A percentile compares a stretch with the other conserved stretches of the same genome.
phyloP scores from a whole-genome alignment of 92 coral and sea anemone species.

The Phenganax stokvisi region DNA sequence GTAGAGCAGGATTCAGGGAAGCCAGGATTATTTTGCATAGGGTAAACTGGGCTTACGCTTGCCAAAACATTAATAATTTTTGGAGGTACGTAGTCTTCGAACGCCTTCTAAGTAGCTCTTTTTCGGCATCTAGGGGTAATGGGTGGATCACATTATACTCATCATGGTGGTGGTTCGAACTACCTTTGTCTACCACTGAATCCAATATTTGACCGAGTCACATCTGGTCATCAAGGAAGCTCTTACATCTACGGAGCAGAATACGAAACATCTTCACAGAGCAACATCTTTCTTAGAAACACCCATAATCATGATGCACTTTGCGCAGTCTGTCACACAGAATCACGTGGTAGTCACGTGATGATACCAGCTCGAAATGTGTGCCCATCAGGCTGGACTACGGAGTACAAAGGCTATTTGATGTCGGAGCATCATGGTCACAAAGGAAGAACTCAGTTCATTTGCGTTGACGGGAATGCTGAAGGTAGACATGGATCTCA shows the following conservation, averaged over 20 bases:
- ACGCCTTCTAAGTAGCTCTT: neutral
- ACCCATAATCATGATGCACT: too few relatives aligned
- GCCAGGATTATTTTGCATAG: too few relatives aligned
- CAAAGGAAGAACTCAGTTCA: neutral
- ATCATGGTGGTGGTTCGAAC: neutral
- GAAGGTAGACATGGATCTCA: constrained; percentile 8
- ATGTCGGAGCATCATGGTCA: neutral
- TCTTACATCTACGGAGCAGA: neutral
- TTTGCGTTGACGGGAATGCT: constrained; percentile 14
- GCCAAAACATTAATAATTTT: neutral
- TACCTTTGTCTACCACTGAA: neutral
- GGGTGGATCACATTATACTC: constrained; percentile 5
- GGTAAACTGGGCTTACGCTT: neutral
- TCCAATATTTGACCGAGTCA: neutral
- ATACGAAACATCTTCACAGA: neutral
- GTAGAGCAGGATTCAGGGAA: too few relatives aligned
- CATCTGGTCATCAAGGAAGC: neutral
- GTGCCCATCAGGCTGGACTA: neutral
- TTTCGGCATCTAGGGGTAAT: neutral
- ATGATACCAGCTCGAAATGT: neutral
- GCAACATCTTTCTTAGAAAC: too few relatives aligned
- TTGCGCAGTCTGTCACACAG: too few relatives aligned
- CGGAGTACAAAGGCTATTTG: constrained; percentile 8
- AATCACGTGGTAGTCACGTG: too few relatives aligned
- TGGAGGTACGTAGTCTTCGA: neutral